phyloP scores from a whole-genome alignment of 2,113 vertebrate species.

The Boleophthalmus pectinirostris region DNA sequence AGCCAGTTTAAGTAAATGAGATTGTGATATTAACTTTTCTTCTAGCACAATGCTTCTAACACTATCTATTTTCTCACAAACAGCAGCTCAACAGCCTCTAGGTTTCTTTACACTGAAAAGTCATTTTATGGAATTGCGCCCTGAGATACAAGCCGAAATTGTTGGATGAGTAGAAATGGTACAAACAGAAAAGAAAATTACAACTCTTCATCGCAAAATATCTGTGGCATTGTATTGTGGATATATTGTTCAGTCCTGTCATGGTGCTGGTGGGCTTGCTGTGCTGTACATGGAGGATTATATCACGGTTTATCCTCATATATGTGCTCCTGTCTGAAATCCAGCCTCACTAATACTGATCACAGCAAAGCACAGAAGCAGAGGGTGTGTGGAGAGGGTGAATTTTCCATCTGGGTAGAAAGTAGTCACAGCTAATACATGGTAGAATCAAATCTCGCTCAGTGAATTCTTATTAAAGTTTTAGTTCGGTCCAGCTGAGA shows the following conservation, averaged over 20 bases:
- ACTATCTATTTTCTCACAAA: not conserved
- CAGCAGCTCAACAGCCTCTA: constrained; percentile 4
- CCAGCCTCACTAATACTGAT: constrained; percentile 7
- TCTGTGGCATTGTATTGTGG: constrained; percentile 9
- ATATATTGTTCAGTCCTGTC: constrained; percentile 5
- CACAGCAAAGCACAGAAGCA: no score
- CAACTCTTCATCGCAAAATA: constrained; percentile 36
- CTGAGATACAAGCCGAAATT: constrained; percentile 25
- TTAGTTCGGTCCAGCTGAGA: no score
- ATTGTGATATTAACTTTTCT: no score
- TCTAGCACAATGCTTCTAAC: not conserved
- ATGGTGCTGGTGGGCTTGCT: not conserved
- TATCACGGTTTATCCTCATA: not conserved
- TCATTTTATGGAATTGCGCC: constrained; percentile 40
- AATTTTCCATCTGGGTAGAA: constrained; percentile 11
- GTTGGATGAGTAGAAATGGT: constrained; percentile 26
- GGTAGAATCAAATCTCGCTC: not conserved
- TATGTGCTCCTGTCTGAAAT: constrained; percentile 3
- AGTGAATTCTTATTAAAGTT: no score
- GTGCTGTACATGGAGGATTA: no score
- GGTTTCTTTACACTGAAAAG: constrained; percentile 26
- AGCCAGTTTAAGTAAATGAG: no score
- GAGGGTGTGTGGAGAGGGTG: not conserved
- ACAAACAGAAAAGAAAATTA: constrained; percentile 40
- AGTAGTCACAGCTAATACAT: constrained; percentile 1